Conservation (phyloP, 92 coral and sea anemone species). For the Parazoanthus atlanticus region DNA sequence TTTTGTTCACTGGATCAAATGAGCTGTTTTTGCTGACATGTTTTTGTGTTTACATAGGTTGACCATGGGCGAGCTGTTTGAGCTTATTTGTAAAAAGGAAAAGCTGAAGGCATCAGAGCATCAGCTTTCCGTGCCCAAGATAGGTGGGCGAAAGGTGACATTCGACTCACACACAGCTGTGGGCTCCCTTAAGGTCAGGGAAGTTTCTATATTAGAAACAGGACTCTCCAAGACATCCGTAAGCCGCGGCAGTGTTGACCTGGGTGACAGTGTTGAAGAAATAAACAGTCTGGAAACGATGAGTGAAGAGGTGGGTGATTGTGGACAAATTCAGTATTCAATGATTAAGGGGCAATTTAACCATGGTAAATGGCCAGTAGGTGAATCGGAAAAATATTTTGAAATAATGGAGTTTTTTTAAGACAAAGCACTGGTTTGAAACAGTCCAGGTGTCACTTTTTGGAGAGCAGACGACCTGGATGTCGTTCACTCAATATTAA, state of each 20-base stretch:
- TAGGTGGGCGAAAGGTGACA: slow-evolving; percentile 62
- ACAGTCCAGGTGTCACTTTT: too few relatives aligned
- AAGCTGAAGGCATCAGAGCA: slow-evolving; percentile 57
- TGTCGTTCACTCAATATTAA: too few relatives aligned
- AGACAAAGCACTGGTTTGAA: too few relatives aligned
- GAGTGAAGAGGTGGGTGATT: slow-evolving; percentile 33
- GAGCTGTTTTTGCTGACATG: not conserved
- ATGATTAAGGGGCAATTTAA: too few relatives aligned
- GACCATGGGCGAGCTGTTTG: slow-evolving; percentile 84
- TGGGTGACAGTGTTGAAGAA: slow-evolving; percentile 12
- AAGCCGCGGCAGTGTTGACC: slow-evolving; percentile 2
- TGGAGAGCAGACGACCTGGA: too few relatives aligned
- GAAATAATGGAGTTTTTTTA: too few relatives aligned
- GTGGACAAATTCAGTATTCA: not conserved
- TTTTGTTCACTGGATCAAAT: too few relatives aligned
- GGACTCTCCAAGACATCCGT: slow-evolving; percentile 36
- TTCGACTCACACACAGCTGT: slow-evolving; percentile 78
- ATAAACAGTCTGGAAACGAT: slow-evolving; percentile 6
- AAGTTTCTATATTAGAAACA: slow-evolving; percentile 61
- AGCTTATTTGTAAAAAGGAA: slow-evolving; percentile 75
- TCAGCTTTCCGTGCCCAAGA: slow-evolving; percentile 68
- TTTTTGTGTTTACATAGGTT: slow-evolving; percentile 46
- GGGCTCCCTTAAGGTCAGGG: slow-evolving; percentile 77
- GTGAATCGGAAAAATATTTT: too few relatives aligned
- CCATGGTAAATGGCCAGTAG: too few relatives aligned